A percentile compares a stretch with the other conserved stretches of the same genome.
These are phyloP conservation scores for Cynodonichthys magdalenae DNA, from an alignment of 2,797 vertebrate species.

Conservation along the genomic window DNA sequence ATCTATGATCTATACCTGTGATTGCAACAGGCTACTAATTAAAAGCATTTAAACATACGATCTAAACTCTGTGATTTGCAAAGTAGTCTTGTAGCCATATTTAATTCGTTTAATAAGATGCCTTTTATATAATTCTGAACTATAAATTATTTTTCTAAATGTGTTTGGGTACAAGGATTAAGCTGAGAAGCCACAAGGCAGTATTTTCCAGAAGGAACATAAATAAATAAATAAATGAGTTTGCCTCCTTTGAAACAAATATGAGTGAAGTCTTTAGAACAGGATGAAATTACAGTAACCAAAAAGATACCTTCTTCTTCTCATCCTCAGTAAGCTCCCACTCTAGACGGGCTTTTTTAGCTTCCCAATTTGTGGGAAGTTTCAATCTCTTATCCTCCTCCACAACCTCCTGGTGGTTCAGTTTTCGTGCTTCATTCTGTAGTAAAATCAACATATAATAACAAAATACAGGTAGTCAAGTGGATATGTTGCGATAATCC, in stretches of 20 bases:
- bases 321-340: constrained; percentile 89
- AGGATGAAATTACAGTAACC: neutral
- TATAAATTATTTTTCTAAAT: no score
- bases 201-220: no score
- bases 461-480: neutral
- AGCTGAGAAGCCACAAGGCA: no score
- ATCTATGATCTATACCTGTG: neutral
- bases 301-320: constrained; percentile 86
- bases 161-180: no score
- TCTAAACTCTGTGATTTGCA: neutral
- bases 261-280: neutral
- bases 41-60: neutral
- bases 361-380: constrained; percentile 94
- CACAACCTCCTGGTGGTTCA: constrained; percentile 93
- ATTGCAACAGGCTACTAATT: neutral
- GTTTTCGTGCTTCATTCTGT: constrained; percentile 93
- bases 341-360: constrained; percentile 92
- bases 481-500: neutral
- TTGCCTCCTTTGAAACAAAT: neutral
- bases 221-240: no score
- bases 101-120: no score
- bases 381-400: constrained; percentile 96
- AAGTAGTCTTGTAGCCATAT: no score
- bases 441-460: neutral
- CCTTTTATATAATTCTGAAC: no score